Conservation (phyloP, 1,140 invertebrate species). For the Listronotus bonariensis region DNA sequence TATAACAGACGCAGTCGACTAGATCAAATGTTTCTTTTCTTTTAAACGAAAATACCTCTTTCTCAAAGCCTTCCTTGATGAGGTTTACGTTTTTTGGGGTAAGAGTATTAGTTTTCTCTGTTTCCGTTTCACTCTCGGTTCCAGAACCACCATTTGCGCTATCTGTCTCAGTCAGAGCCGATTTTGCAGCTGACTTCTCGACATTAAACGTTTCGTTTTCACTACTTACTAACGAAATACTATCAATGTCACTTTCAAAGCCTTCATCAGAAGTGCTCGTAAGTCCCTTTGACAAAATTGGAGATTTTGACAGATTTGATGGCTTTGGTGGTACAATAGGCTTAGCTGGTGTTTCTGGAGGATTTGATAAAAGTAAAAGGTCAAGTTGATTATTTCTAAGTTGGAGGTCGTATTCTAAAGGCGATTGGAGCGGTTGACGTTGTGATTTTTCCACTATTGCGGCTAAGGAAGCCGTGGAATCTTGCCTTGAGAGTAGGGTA, state of each 20-base stretch:
- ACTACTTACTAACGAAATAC: slow-evolving; percentile 51
- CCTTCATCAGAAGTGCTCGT: slow-evolving; percentile 50
- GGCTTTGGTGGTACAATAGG: slow-evolving; percentile 13
- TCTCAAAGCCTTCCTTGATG: slow-evolving; percentile 28
- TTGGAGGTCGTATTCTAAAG: slow-evolving; percentile 47
- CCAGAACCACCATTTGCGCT: slow-evolving; percentile 54
- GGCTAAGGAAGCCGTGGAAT: slow-evolving; percentile 45
- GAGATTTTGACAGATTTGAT: slow-evolving; percentile 16
- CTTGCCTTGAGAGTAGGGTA: slow-evolving; percentile 49
- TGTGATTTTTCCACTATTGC: slow-evolving; percentile 51
- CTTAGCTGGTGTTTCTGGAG: slow-evolving; percentile 23
- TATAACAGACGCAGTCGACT: slow-evolving; percentile 55
- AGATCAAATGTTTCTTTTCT: slow-evolving; percentile 49
- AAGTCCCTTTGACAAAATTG: slow-evolving; percentile 22
- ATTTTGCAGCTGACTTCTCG: slow-evolving; percentile 33
- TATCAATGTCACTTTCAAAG: slow-evolving; percentile 57
- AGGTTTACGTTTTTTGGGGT: slow-evolving; percentile 30
- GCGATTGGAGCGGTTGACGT: slow-evolving; percentile 30
- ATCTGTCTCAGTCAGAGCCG: slow-evolving; percentile 46
- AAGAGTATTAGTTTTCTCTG: slow-evolving; percentile 31
- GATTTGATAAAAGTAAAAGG: slow-evolving; percentile 40
- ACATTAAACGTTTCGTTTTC: slow-evolving; percentile 48
- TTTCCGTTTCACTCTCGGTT: slow-evolving; percentile 51
- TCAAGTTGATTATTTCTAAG: slow-evolving; percentile 45
- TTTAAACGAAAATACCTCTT: neutral